phyloP scores from a whole-genome alignment of 1,140 invertebrate species.

The Thereuonema tuberculata region DNA sequence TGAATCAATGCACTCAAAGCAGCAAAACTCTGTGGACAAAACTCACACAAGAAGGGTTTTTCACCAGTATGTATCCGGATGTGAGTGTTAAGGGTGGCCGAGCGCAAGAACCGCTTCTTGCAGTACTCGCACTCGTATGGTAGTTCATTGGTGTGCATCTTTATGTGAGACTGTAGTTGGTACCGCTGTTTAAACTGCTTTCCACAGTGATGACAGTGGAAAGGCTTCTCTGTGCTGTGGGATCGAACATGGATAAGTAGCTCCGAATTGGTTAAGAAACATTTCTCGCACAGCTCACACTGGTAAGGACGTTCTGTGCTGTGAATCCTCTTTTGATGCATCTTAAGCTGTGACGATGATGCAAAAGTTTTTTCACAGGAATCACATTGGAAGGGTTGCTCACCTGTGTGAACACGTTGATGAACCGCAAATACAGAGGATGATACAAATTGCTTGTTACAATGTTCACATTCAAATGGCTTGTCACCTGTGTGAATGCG shows the following conservation, averaged over 20 bases:
- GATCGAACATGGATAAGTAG: neutral
- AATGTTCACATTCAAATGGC: conserved; percentile 41
- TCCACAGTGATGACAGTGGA: neutral
- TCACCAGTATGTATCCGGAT: neutral
- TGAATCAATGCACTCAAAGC: no score
- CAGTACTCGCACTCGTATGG: neutral
- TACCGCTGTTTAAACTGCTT: neutral
- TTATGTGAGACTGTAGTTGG: neutral
- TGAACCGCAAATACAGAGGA: neutral
- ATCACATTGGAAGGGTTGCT: neutral
- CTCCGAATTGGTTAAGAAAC: neutral
- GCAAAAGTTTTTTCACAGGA: neutral
- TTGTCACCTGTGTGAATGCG: conserved; percentile 40
- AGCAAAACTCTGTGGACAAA: no score
- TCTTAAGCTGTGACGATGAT: neutral
- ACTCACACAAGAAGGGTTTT: neutral
- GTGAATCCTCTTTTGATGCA: conserved; percentile 22
- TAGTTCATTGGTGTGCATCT: neutral
- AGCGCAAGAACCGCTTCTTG: neutral
- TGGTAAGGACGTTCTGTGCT: conserved; percentile 34
- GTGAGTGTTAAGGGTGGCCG: neutral
- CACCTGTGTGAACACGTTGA: neutral
- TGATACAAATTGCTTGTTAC: conserved; percentile 40
- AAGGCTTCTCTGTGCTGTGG: neutral
- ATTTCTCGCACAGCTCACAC: conserved; percentile 31